Evolutionary conservation across 2,888 invertebrate genomes (phyloP).

Genomic region (Ennomos quercinarius): DNA sequence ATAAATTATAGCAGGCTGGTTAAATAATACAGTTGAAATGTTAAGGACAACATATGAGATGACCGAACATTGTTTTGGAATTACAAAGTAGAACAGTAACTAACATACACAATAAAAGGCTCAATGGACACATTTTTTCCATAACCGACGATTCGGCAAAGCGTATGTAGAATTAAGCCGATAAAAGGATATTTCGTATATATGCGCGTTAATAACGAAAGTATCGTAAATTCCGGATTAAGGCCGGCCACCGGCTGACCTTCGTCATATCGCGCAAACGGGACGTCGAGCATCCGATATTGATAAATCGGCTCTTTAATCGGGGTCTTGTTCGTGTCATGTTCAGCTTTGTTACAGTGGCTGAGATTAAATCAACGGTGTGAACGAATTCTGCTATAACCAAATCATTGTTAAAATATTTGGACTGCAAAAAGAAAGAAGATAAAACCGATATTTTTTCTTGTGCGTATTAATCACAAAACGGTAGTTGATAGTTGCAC

Average conservation of each 20-base stretch:
- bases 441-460: no score
- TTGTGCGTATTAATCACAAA: no score
- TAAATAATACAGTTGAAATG: no score
- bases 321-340: constrained; percentile 28
- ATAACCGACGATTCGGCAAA: constrained; percentile 25
- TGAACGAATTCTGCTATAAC: constrained; percentile 3
- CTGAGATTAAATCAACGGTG: constrained; percentile 5
- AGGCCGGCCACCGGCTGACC: constrained; percentile 47
- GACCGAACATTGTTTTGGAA: no score
- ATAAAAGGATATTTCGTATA: constrained; percentile 39
- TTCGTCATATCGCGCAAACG: constrained; percentile 36
- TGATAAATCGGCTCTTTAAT: constrained; percentile 39
- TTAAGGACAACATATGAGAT: no score
- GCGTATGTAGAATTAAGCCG: constrained; percentile 34
- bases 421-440: no score
- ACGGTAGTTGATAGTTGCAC: no score
- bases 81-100: no score
- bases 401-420: constrained; percentile 1
- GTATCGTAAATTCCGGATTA: constrained; percentile 54
- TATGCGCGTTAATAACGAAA: constrained; percentile 41
- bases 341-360: constrained; percentile 18
- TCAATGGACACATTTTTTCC: constrained; percentile 23
- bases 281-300: constrained; percentile 36
- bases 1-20: no score
- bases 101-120: constrained; percentile 1